Evolutionary conservation across 2,113 vertebrate genomes (phyloP), one percentile per base, ranked within the genome.

Genomic region (Pelecanus crispus): DNA sequence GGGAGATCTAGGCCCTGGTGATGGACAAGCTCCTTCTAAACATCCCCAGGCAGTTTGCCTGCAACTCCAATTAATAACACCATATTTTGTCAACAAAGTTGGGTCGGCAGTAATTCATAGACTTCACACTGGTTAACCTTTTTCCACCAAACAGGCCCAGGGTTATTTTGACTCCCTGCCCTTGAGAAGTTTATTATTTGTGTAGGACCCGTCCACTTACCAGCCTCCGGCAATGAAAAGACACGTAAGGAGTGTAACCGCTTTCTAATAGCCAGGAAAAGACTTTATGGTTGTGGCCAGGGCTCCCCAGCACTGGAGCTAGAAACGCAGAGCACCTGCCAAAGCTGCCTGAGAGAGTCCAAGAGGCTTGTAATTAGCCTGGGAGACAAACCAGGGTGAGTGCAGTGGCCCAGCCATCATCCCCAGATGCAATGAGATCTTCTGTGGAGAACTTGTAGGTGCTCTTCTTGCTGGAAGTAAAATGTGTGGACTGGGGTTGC

Each of bases 131-230:
- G 87, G 87, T 91, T 93, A 96, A 97, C 62, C 90, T 95, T 95
- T 80, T 94, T 66, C 87, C 56, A 93, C 62, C 81, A 77, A 88
- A 94, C 49, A 90, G 82, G 81, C 85, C 84, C 40, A 85, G 40
- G 70, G 93, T 75, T 85, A 93, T 95, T 95, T 85, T 95, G 78
- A 95, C 66, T 95, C 90, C 31, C 19, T 83, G 92, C 67, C 87
- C 90, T 95, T 32, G 13, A 82, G 84, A 90, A 94, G 92, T 95
- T 92, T 95, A 95, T 95, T 95, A 95, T 95, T 95, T 95, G 87
- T 80, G 49, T 65, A 85, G 84, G 74, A 91, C 73, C 40, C 1
- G 2, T 90, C 75, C 74, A 80, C 79, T 91, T 80, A 85, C 36
- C 74, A 82, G 81, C 85, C 95, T 93, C 93, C 3, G 16, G 87